Conservation (phyloP, 2,797 vertebrate species). For the Eulemur rubriventer region DNA sequence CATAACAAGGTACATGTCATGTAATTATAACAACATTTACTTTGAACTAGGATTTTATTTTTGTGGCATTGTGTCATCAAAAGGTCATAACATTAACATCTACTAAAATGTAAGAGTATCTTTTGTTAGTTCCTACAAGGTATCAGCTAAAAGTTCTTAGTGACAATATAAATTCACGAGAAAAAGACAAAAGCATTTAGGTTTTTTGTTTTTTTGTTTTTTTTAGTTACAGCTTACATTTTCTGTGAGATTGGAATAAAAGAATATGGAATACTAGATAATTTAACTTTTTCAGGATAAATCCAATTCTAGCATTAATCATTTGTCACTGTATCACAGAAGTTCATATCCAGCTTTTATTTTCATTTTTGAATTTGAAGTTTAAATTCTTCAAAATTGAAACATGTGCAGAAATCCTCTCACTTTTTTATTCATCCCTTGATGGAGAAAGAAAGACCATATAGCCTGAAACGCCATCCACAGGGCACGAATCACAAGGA, state of each 20-base stretch:
- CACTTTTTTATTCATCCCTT: not conserved
- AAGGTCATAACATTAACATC: not conserved
- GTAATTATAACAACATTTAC: not conserved
- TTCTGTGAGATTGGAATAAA: not conserved
- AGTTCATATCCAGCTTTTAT: constrained; percentile 43
- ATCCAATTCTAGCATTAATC: constrained; percentile 6
- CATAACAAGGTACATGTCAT: not conserved
- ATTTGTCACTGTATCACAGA: not conserved
- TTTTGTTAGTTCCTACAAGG: not conserved
- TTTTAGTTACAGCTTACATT: not conserved
- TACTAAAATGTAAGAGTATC: not conserved
- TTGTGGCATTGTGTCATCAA: not conserved
- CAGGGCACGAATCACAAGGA: not conserved
- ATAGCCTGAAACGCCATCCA: not conserved
- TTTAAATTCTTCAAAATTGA: constrained; percentile 33
- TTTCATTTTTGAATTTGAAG: constrained; percentile 48
- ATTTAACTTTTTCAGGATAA: not conserved
- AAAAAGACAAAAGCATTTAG: not conserved
- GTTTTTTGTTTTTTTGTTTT: not conserved
- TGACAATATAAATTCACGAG: not conserved
- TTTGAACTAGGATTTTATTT: not conserved
- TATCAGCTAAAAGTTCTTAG: not conserved
- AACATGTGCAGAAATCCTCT: not conserved
- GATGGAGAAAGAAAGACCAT: not conserved
- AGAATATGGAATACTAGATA: not conserved